These are phyloP conservation scores for Heliconius congener DNA, from an alignment of 1,140 invertebrate species.

Conservation along the genomic window DNA sequence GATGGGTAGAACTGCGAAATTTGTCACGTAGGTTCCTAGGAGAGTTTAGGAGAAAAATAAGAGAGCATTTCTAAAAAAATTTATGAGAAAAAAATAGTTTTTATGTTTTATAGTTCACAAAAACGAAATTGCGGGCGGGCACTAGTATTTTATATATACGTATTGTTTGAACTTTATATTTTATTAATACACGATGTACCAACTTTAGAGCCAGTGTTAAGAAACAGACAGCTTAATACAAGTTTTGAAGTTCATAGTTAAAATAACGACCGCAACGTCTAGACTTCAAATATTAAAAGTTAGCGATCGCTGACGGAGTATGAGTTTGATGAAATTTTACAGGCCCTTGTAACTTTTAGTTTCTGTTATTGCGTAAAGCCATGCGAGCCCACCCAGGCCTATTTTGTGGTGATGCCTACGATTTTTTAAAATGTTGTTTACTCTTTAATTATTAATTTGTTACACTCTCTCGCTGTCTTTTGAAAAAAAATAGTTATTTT, in stretches of 20 bases:
- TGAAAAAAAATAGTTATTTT: too few species aligned
- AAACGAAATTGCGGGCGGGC: too few species aligned
- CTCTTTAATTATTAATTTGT: too few species aligned
- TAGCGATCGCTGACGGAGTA: conserved; percentile 34
- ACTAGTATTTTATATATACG: neutral
- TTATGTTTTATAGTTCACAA: too few species aligned
- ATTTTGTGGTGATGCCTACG: too few species aligned
- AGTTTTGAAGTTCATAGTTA: conserved; percentile 19
- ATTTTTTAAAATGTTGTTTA: too few species aligned
- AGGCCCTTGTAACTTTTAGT: conserved; percentile 21
- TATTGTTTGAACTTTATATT: neutral
- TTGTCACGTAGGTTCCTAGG: too few species aligned
- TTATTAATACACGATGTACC: neutral
- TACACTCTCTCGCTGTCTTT: too few species aligned
- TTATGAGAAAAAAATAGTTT: too few species aligned
- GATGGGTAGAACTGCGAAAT: too few species aligned
- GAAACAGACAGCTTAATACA: conserved; percentile 7
- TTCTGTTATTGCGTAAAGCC: conserved; percentile 19
- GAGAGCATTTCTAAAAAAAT: too few species aligned
- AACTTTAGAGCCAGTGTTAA: conserved; percentile 4
- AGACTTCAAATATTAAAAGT: conserved; percentile 43
- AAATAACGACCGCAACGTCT: conserved; percentile 34
- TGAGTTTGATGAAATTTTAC: conserved; percentile 24
- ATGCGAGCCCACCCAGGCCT: neutral
- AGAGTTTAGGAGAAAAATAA: too few species aligned